Evolutionary conservation across 1,140 invertebrate genomes (phyloP), one percentile per base, ranked within the genome.

Genomic region (Lordiphosa clarofinis): DNA sequence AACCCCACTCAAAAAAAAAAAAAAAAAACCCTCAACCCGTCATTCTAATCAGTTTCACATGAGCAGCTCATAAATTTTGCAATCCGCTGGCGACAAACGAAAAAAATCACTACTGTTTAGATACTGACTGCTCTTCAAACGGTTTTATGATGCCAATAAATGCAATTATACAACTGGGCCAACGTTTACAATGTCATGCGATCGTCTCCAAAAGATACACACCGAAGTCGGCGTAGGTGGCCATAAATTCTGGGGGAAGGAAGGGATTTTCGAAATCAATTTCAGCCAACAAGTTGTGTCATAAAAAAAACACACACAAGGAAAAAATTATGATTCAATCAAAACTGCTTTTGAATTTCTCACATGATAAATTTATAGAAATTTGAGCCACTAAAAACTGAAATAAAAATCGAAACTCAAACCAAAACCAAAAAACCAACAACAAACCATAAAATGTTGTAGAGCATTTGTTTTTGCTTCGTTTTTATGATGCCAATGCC

Each of bases 91-190:
- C 60, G 54, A 71, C 64, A 44, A 78, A 40, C 61, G 49, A 73
- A 68, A 71, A 71, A 82, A 82, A 82, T 82, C 76, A 82, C 76
- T 84, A 84, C 76, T 84, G 78, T 82, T 76, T 82, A 82, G 76
- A 82, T 82, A 82, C 73, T 79, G 75, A 82, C 73, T 79, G 70
- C 65, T 81, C 75, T 81, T 79, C 40, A 81, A 70, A 61, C 65
- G 56, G 38, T 78, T 79, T 79, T 79, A 81, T 66, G 75, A 81
- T 73, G 58, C 56, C 78, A 60, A 82, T 81, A 81, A 82, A 81
- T 81, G 76, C 76, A 81, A 81, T 81, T 76, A 81, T 81, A 81
- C 76, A 81, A 81, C 65, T 56, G 38, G 7, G 40, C 38, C 43
- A 38, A 46, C 55, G 52, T 59, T 65, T 49, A 72, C 73, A 67